Percentiles rank a stretch among this genome's conserved stretches.
Evolutionary conservation across 2,888 invertebrate species (phyloP).

Genomic region (Agriopis leucophaearia): DNA sequence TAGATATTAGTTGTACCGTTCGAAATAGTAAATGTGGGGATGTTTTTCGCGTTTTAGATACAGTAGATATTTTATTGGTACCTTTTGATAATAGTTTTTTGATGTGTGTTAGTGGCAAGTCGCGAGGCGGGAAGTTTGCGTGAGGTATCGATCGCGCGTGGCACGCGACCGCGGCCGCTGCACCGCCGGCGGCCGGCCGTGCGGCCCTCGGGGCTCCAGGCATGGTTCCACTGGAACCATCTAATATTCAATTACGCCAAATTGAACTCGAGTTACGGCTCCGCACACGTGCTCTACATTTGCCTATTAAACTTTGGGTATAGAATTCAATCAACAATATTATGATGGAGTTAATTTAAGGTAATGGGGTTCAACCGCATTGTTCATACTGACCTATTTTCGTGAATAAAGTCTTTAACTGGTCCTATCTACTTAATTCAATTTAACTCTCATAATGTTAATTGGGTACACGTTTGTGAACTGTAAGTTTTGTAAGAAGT

Average conservation of each 20-base stretch:
- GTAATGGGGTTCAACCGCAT: constrained; percentile 4
- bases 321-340: constrained; percentile 20
- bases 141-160: constrained; percentile 79
- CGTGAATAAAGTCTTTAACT: not conserved
- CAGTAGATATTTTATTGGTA: not conserved
- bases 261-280: constrained; percentile 42
- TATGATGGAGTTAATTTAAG: constrained; percentile 20
- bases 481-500: not conserved
- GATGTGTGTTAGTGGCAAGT: constrained; percentile 53
- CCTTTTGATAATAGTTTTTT: constrained; percentile 44
- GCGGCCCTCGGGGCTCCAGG: constrained; percentile 46
- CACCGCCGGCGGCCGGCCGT: constrained; percentile 60
- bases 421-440: not conserved
- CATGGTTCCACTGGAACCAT: constrained; percentile 39
- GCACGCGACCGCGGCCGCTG: constrained; percentile 80
- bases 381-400: constrained; percentile 3
- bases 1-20: not conserved
- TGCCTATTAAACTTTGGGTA: constrained; percentile 12
- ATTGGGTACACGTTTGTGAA: not conserved
- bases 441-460: not conserved
- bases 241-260: constrained; percentile 50
- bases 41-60: not conserved
- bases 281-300: constrained; percentile 33
- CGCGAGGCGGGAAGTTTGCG: constrained; percentile 76
- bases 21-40: not conserved